Evolutionary conservation across 1,140 invertebrate genomes (phyloP), one percentile per base, ranked within the genome.

Genomic region (Trypoxylus dichotomus): DNA sequence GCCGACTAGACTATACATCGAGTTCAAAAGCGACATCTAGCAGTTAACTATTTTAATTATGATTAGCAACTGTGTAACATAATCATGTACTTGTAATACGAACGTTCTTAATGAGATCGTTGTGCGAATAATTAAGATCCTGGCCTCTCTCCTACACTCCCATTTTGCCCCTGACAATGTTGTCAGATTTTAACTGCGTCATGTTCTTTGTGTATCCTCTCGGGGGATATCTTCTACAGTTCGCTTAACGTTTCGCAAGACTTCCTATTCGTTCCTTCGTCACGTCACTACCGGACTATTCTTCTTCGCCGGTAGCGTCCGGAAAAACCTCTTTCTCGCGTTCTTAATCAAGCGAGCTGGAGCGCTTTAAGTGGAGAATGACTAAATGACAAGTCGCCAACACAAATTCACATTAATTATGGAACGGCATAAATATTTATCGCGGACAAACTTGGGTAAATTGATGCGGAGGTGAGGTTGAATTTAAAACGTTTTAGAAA

Each of bases 101-200:
- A 74, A 74, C 32, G 21, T 43, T 74, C 72, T 74, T 74, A 74
- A 74, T 74, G 72, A 74, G 72, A 74, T 43, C 72, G 72, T 43
- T 43, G 72, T 74, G 29, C 72, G 72, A 74, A 74, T 74, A 74
- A 74, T 74, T 74, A 74, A 74, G 72, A 74, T 42, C 32, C 72
- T 41, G 72, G 29, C 29, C 41, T 43, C 19, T 74, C 41, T 37
- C 19, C 15, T 37, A 19, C 13, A 7, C 13, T 19, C 41, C 63
- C 15, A 29, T 24, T 68, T 68, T 68, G 60, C 60, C 21, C 27
- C 19, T 68, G 60, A 74, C 72, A 74, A 74, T 74, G 72, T 74
- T 74, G 72, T 74, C 72, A 74, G 72, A 74, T 74, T 43, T 74
- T 41, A 74, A 74, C 72, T 74, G 41, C 72, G 41, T 74, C 41